Evolutionary conservation across 2,888 invertebrate genomes (phyloP).

Genomic region (Vannuccia rotundouncinata): DNA sequence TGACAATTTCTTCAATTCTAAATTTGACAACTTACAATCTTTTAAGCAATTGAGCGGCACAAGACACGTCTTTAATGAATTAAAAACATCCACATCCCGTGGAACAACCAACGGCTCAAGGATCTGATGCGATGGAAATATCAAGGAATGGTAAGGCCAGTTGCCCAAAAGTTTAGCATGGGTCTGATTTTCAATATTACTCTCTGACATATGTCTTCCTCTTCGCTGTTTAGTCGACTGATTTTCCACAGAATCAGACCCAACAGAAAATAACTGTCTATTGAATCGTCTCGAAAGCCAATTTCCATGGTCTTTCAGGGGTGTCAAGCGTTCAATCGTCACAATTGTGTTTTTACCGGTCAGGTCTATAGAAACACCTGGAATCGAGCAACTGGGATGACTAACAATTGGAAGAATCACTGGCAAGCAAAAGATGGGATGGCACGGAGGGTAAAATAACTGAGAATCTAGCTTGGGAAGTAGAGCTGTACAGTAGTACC

Average conservation of each 20-base stretch:
- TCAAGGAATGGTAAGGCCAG: not conserved
- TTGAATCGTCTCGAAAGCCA: too few relatives aligned
- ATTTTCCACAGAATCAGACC: too few relatives aligned
- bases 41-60: not conserved
- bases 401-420: not conserved
- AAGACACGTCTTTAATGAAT: constrained; percentile 2
- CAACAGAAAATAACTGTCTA: too few relatives aligned
- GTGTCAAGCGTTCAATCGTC: not conserved
- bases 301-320: not conserved
- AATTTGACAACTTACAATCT: not conserved
- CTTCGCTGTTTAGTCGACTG: not conserved
- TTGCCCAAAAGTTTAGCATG: not conserved
- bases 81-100: not conserved
- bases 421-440: not conserved
- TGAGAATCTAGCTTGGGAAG: not conserved
- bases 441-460: not conserved
- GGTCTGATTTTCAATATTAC: not conserved
- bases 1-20: too few relatives aligned
- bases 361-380: not conserved
- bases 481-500: not conserved
- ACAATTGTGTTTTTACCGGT: not conserved
- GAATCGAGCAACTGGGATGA: not conserved
- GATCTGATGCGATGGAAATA: not conserved
- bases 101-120: not conserved
- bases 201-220: not conserved